Conservation (phyloP, 2,888 invertebrate genomes). For the Torymus aiolomorphi region DNA sequence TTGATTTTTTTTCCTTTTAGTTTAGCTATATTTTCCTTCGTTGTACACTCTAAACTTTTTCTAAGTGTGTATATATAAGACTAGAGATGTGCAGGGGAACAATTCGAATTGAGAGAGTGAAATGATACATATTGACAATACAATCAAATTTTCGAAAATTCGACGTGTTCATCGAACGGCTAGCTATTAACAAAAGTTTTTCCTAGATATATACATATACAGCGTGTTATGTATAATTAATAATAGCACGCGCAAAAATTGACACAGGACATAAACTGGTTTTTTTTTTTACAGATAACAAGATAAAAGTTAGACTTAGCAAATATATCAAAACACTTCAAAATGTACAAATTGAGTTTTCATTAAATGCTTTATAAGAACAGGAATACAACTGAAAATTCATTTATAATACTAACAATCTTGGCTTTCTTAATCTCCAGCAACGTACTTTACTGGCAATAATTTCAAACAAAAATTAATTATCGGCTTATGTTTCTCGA, state of each 20-base stretch:
- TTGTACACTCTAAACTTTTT: constrained; percentile 21
- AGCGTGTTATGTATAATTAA: constrained; percentile 17
- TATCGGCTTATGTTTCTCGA: constrained; percentile 45
- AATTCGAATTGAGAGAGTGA: constrained; percentile 10
- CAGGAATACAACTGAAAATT: constrained; percentile 7
- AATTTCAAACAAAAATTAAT: constrained; percentile 18
- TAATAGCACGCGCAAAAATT: constrained; percentile 30
- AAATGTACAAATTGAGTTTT: constrained; percentile 46
- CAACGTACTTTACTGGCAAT: neutral
- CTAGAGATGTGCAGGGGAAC: constrained; percentile 26
- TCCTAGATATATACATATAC: constrained; percentile 33
- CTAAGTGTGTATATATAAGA: constrained; percentile 7
- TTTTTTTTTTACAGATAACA: constrained; percentile 45
- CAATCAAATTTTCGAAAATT: constrained; percentile 18
- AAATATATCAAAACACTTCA: constrained; percentile 45
- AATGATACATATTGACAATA: neutral
- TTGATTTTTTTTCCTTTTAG: neutral
- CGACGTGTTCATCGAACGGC: neutral
- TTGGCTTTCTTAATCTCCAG: constrained; percentile 15
- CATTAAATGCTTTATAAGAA: constrained; percentile 36
- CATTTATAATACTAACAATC: constrained; percentile 30
- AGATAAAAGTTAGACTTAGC: constrained; percentile 10
- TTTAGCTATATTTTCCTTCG: neutral
- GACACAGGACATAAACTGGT: constrained; percentile 32
- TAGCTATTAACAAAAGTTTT: constrained; percentile 39